Percentiles rank a stretch among this genome's conserved stretches.
These are phyloP conservation scores for Drosophila niveifrons DNA, from an alignment of 2,888 invertebrate species.

Conservation along the genomic window DNA sequence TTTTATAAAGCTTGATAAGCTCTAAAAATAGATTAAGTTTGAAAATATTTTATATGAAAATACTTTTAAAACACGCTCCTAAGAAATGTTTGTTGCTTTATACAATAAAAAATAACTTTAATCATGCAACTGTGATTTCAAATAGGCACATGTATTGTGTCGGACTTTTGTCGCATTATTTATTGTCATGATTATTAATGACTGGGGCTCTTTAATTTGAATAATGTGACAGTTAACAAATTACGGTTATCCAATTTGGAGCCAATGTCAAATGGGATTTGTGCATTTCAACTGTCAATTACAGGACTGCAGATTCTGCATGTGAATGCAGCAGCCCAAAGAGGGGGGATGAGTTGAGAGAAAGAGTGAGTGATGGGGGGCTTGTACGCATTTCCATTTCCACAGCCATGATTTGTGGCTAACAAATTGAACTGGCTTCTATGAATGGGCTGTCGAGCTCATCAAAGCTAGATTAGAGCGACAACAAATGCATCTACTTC, in stretches of 20 bases:
- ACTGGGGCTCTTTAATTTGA: slow-evolving; percentile 39
- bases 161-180: slow-evolving; percentile 37
- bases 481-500: slow-evolving; percentile 36
- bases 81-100: no score
- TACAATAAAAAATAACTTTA: no score
- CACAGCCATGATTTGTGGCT: slow-evolving; percentile 32
- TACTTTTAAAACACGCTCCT: no score
- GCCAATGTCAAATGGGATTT: slow-evolving; percentile 59
- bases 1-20: no score
- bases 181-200: slow-evolving; percentile 45
- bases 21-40: no score
- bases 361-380: not conserved
- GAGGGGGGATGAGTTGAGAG: not conserved
- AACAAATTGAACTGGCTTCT: slow-evolving; percentile 60
- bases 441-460: slow-evolving; percentile 58
- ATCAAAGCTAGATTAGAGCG: slow-evolving; percentile 57
- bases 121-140: not conserved
- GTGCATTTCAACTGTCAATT: slow-evolving; percentile 61
- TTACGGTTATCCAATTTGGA: slow-evolving; percentile 48
- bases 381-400: not conserved
- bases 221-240: slow-evolving; percentile 54
- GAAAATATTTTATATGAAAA: no score
- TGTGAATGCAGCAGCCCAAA: not conserved
- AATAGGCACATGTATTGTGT: slow-evolving; percentile 18
- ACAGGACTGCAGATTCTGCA: slow-evolving; percentile 38